A percentile compares a stretch with the other conserved stretches of the same genome.
These are phyloP conservation scores for Oreortyx pictus DNA, from an alignment of 2,797 vertebrate genomes.

Conservation along the genomic window DNA sequence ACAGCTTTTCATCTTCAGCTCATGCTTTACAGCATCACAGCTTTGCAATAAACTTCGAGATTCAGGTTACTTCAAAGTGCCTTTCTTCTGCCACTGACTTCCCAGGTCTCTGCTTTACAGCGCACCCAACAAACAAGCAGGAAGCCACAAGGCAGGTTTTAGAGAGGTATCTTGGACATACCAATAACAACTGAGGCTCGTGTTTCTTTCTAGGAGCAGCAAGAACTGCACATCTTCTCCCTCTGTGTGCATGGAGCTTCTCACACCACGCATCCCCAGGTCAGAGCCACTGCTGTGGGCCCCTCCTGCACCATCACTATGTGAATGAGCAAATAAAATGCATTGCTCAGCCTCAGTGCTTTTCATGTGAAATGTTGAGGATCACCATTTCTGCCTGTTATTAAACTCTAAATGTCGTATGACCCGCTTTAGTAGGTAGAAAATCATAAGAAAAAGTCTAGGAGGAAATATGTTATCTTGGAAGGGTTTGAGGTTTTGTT, in stretches of 20 bases:
- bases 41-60: not conserved
- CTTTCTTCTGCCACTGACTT: not conserved
- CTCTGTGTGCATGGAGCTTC: not conserved
- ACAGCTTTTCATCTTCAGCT: not conserved
- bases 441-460: not conserved
- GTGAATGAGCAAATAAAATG: not conserved
- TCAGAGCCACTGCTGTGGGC: not conserved
- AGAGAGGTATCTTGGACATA: not conserved
- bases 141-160: not conserved
- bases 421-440: not conserved
- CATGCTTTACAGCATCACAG: not conserved
- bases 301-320: not conserved
- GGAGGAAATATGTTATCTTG: not conserved
- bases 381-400: not conserved
- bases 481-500: not conserved
- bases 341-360: not conserved
- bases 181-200: not conserved
- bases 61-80: not conserved
- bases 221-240: not conserved
- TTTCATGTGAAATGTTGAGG: not conserved
- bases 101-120: not conserved
- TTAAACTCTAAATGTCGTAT: not conserved
- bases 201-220: not conserved
- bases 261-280: no score
- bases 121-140: not conserved